Base-by-base conservation (phyloP, 2,113 vertebrate genomes). In the Cyprinus carpio region DNA sequence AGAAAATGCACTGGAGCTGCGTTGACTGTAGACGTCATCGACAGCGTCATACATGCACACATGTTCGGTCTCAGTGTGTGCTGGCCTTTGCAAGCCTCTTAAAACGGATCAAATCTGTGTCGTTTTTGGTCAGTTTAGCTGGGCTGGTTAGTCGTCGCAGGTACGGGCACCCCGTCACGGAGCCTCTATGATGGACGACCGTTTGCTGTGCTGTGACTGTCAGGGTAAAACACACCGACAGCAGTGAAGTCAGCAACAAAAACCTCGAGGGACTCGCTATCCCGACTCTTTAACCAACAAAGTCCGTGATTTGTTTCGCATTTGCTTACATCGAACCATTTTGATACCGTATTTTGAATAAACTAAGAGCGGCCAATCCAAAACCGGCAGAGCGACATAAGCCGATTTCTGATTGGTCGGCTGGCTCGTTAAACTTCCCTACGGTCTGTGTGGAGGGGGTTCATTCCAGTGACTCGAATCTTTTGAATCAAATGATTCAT, bases 161-260 rank as follows among this genome's bases (percentile, higher is more conserved):
- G 40, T 0, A 65, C 37, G 18, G 37, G 37, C 8, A 29, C 4
- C 60, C 54, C 37, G 86, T 84, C 74, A 86, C 71, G 69, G 37
- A 86, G 83, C 23, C n/a, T 78, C 88, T 89, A 89, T 91, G 89
- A 40, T 85, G 86, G 90, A 89, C 16, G 60, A 67, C 15, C n/a
- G 8, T 80, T 80, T 27, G 58, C 78, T 11, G 37, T 2, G 58
- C 8, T 46, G 34, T 34, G 40, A 2, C 16, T 25, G 62, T 67
- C 25, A 67, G 3, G 13, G 16, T 49, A 67, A 49, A 81, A 49
- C 15, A 8, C 79, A 49, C 6, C 13, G 18, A 40, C 8, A 64
- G 25, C 40, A 51, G 58, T 11, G 60, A 29, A 67, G 18, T 29
- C 16, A 4, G 40, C 60, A 1, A 43, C 25, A 67, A 65, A 81